Percentiles rank a stretch among this genome's conserved stretches.
Evolutionary conservation across 2,113 vertebrate genomes (phyloP).

Genomic region (Hemicordylus capensis): DNA sequence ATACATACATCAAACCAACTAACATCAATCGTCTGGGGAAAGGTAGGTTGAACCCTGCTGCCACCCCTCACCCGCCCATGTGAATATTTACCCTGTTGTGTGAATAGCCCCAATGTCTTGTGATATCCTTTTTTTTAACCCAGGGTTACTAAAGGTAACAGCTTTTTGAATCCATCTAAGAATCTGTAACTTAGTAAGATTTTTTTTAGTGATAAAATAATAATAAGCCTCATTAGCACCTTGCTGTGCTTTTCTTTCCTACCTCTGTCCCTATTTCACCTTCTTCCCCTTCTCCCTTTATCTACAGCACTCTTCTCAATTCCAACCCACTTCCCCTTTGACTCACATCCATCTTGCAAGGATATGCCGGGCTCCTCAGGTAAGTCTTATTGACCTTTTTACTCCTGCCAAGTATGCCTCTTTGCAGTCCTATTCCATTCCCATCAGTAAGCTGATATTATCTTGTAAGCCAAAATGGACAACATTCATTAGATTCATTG

Average conservation of each 20-base stretch:
- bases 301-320: not conserved
- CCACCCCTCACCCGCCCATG: too few species aligned
- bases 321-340: not conserved
- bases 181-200: not conserved
- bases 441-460: not conserved
- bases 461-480: not conserved
- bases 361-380: not conserved
- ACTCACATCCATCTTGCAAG: not conserved
- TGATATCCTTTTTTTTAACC: not conserved
- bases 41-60: too few species aligned
- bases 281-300: not conserved
- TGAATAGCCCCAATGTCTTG: too few species aligned
- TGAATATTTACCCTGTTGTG: too few species aligned
- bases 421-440: not conserved
- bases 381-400: not conserved
- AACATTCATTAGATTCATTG: not conserved
- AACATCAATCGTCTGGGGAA: too few species aligned
- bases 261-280: not conserved
- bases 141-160: not conserved
- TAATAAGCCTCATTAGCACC: not conserved
- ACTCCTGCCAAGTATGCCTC: not conserved
- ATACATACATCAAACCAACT: too few species aligned
- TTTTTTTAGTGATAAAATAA: not conserved
- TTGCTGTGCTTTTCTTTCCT: not conserved
- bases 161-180: not conserved